Conservation (phyloP, 2,888 invertebrate species). For the Calameuta filiformis region DNA sequence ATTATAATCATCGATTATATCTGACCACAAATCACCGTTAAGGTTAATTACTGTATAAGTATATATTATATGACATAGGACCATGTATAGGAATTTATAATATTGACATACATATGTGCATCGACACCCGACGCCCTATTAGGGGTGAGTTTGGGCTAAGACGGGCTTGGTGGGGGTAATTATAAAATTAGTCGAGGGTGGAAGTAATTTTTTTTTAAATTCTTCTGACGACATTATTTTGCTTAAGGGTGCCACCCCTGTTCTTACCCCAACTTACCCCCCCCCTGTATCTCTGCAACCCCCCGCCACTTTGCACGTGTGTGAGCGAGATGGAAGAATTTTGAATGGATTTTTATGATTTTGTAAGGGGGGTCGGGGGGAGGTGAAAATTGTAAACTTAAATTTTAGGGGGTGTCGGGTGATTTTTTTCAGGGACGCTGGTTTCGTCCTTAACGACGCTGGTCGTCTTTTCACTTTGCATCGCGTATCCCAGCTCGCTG, state of each 20-base stretch:
- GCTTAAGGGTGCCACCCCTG: background rate
- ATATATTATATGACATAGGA: background rate
- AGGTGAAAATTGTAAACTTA: background rate
- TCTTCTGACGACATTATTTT: background rate
- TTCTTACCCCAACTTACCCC: no score
- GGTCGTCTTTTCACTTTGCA: conserved; percentile 38
- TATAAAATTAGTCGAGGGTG: background rate
- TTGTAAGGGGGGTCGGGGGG: background rate
- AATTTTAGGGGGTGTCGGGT: conserved; percentile 17
- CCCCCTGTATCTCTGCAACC: background rate
- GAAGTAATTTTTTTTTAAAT: background rate
- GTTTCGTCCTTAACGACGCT: conserved; percentile 45
- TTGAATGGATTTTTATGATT: background rate
- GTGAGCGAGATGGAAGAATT: background rate
- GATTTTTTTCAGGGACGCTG: conserved; percentile 36
- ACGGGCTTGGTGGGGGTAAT: background rate
- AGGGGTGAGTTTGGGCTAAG: background rate
- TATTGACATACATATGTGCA: background rate
- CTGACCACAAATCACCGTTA: background rate
- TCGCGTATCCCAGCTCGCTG: background rate
- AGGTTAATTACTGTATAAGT: background rate
- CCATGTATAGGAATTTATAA: background rate
- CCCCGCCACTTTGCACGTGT: no score
- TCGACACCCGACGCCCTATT: background rate
- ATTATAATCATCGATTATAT: background rate